Evolutionary conservation across 2,888 invertebrate species (phyloP).

Genomic region (Oligia latruncula): DNA sequence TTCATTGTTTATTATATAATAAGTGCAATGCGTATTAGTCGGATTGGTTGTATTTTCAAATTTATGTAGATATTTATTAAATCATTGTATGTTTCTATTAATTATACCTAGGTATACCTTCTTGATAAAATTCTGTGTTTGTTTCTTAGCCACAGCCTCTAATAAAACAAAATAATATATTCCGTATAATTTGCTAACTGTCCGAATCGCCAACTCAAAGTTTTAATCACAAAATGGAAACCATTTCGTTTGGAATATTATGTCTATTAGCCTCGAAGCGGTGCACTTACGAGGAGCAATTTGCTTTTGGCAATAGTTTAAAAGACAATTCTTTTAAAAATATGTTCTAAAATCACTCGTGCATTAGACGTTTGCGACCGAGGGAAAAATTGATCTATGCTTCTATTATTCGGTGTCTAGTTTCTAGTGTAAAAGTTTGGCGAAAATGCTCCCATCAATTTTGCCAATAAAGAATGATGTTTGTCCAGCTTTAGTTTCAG

Average conservation of each 20-base stretch:
- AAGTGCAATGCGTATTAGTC: not conserved
- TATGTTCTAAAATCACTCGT: constrained; percentile 25
- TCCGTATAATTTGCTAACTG: constrained; percentile 57
- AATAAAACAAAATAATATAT: constrained; percentile 53
- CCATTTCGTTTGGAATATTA: constrained; percentile 61
- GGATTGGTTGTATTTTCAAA: not conserved
- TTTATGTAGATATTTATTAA: not conserved
- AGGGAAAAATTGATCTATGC: constrained; percentile 29
- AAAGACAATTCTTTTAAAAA: constrained; percentile 24
- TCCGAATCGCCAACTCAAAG: constrained; percentile 60
- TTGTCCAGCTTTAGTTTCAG: not conserved
- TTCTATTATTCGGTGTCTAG: constrained; percentile 31
- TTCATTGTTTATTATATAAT: constrained; percentile 1
- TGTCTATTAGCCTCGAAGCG: constrained; percentile 55
- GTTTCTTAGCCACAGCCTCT: not conserved
- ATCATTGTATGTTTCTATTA: not conserved
- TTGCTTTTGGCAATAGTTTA: constrained; percentile 38
- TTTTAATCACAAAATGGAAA: constrained; percentile 67
- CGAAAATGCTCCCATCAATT: constrained; percentile 22
- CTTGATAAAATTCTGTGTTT: not conserved
- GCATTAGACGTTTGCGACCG: constrained; percentile 8
- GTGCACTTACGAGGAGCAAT: constrained; percentile 46
- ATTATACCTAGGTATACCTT: not conserved
- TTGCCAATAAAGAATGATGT: not conserved
- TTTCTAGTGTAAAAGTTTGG: constrained; percentile 16